A percentile compares a stretch with the other conserved stretches of the same genome.
These are phyloP conservation scores for Cosmia pyralina DNA, from an alignment of 2,888 invertebrate genomes.

Conservation along the genomic window DNA sequence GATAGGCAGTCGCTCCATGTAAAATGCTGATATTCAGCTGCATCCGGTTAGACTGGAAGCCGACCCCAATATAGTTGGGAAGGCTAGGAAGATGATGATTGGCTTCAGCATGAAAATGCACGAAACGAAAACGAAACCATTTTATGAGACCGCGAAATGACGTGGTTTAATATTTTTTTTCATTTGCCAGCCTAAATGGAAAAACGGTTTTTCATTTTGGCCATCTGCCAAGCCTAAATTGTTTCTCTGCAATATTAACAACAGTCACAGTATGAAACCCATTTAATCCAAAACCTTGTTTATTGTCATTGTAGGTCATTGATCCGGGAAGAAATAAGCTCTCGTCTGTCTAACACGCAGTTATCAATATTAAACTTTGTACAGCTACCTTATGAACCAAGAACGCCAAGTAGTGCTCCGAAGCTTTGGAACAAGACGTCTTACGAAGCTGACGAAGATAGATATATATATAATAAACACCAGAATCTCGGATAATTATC, in stretches of 20 bases:
- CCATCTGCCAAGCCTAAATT: constrained; percentile 27
- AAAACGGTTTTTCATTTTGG: constrained; percentile 32
- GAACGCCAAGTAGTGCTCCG: too few species aligned
- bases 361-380: neutral
- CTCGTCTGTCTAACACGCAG: neutral
- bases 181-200: constrained; percentile 31
- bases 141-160: constrained; percentile 26
- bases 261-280: neutral
- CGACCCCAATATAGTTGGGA: too few species aligned
- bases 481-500: too few species aligned
- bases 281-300: constrained; percentile 20
- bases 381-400: too few species aligned
- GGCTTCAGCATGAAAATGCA: too few species aligned
- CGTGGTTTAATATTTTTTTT: constrained; percentile 26
- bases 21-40: too few species aligned
- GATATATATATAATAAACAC: too few species aligned
- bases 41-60: too few species aligned
- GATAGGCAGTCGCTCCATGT: too few species aligned
- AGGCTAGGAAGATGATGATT: too few species aligned
- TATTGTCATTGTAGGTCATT: constrained; percentile 19
- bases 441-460: too few species aligned
- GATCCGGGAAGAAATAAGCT: neutral
- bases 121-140: constrained; percentile 14
- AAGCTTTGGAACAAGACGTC: too few species aligned
- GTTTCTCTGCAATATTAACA: constrained; percentile 27